These are phyloP conservation scores for Oncorhynchus nerka DNA, from an alignment of 2,113 vertebrate species.

Conservation along the genomic window DNA sequence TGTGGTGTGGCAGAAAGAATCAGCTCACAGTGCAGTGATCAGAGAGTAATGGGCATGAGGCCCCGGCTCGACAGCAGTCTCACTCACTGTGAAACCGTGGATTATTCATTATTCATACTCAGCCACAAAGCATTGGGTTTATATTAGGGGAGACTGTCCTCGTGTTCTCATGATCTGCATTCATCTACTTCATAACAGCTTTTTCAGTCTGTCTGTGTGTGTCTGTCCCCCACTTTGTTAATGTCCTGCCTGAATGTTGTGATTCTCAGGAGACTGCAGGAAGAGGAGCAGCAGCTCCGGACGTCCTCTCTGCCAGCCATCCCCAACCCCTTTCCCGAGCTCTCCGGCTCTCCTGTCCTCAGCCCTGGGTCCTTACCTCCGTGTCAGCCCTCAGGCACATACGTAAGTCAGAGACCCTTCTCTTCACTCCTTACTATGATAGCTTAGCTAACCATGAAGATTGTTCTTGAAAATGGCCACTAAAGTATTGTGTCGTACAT, in stretches of 20 bases:
- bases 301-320: conserved; percentile 95
- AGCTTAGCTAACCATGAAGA: background rate
- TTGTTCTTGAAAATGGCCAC: too few relatives aligned
- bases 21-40: conserved; percentile 61
- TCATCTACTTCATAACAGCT: background rate
- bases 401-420: conserved; percentile 73
- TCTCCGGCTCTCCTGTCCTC: conserved; percentile 86
- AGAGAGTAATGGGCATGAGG: conserved; percentile 68
- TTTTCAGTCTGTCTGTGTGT: background rate
- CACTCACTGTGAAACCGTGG: conserved; percentile 31
- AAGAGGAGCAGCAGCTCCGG: conserved; percentile 87
- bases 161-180: background rate
- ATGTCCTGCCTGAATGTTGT: conserved; percentile 1
- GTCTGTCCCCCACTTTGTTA: background rate
- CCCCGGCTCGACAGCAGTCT: conserved; percentile 11
- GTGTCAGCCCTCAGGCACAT: conserved; percentile 78
- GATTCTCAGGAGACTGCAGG: conserved; percentile 83
- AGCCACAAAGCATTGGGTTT: background rate
- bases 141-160: background rate
- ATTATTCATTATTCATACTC: conserved; percentile 31
- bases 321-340: conserved; percentile 96
- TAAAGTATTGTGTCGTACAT: too few relatives aligned
- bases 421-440: background rate
- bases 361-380: conserved; percentile 87
- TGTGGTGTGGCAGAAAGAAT: conserved; percentile 49